Conservation (phyloP, 2,797 vertebrate species). For the Benthosema pterotum region DNA sequence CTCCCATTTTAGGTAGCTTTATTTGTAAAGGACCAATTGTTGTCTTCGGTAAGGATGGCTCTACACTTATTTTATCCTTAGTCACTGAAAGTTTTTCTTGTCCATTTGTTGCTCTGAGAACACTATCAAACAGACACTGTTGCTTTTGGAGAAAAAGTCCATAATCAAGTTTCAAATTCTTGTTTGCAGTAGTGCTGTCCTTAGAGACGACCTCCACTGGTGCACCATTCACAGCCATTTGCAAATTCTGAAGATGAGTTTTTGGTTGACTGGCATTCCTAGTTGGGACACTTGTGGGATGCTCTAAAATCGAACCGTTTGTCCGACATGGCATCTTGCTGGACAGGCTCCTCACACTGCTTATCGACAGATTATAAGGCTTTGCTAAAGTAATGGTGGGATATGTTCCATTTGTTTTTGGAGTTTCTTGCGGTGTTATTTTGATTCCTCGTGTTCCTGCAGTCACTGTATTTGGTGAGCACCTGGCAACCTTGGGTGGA, state of each 20-base stretch:
- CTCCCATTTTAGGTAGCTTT: slow-evolving; percentile 16
- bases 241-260: slow-evolving; percentile 22
- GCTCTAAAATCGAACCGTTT: slow-evolving; percentile 33
- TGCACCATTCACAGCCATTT: slow-evolving; percentile 58
- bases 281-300: slow-evolving; percentile 19
- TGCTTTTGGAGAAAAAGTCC: slow-evolving; percentile 21
- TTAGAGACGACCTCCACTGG: slow-evolving; percentile 28
- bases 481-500: slow-evolving; percentile 58
- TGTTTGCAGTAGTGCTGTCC: slow-evolving; percentile 25
- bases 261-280: slow-evolving; percentile 33
- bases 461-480: slow-evolving; percentile 16
- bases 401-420: slow-evolving; percentile 10
- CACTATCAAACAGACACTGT: slow-evolving; percentile 26
- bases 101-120: slow-evolving; percentile 16
- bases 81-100: slow-evolving; percentile 10
- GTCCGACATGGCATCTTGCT: slow-evolving; percentile 46
- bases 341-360: slow-evolving; percentile 15
- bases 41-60: slow-evolving; percentile 24
- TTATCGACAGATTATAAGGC: slow-evolving; percentile 23
- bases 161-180: slow-evolving; percentile 17
- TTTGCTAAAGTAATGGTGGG: slow-evolving; percentile 21
- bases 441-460: slow-evolving; percentile 44
- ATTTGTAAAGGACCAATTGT: not conserved
- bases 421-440: slow-evolving; percentile 28
- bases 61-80: slow-evolving; percentile 31